A percentile compares a stretch with the other conserved stretches of the same genome.
Evolutionary conservation across 2,113 vertebrate species (phyloP).

Genomic region (Labeo catla): DNA sequence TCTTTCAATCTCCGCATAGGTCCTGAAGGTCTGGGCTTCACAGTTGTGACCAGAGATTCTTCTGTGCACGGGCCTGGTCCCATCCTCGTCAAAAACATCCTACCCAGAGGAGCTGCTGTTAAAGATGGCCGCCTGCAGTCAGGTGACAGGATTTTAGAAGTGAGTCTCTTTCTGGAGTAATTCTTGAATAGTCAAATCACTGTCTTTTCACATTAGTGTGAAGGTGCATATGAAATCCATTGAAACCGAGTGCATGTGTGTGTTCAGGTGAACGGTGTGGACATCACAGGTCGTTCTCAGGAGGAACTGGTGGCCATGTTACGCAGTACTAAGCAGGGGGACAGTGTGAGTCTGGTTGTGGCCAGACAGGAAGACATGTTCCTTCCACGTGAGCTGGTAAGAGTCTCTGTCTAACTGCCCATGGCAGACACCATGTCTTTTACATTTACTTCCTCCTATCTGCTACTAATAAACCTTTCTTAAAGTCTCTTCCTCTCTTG

Average conservation of each 20-base stretch:
- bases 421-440: neutral
- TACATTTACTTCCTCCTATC: slow-evolving; percentile 44
- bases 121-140: slow-evolving; percentile 95
- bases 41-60: slow-evolving; percentile 96
- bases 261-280: slow-evolving; percentile 89
- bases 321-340: slow-evolving; percentile 93
- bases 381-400: slow-evolving; percentile 95
- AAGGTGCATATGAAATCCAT: neutral
- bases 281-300: slow-evolving; percentile 87
- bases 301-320: slow-evolving; percentile 94
- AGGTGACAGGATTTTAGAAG: slow-evolving; percentile 96
- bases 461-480: slow-evolving; percentile 43
- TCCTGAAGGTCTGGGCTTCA: slow-evolving; percentile 94
- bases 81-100: slow-evolving; percentile 97
- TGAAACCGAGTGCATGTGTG: slow-evolving; percentile 15
- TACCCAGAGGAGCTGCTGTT: slow-evolving; percentile 92
- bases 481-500: slow-evolving; percentile 9
- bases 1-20: slow-evolving; percentile 73
- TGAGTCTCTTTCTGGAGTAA: slow-evolving; percentile 61
- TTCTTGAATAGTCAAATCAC: neutral
- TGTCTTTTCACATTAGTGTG: neutral
- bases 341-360: slow-evolving; percentile 84
- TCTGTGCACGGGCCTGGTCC: slow-evolving; percentile 91
- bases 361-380: slow-evolving; percentile 91
- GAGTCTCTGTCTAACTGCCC: slow-evolving; percentile 39